Evolutionary conservation across 2,113 vertebrate species (phyloP), one percentile per base, ranked within the genome.

Genomic region (Anseranas semipalmata): DNA sequence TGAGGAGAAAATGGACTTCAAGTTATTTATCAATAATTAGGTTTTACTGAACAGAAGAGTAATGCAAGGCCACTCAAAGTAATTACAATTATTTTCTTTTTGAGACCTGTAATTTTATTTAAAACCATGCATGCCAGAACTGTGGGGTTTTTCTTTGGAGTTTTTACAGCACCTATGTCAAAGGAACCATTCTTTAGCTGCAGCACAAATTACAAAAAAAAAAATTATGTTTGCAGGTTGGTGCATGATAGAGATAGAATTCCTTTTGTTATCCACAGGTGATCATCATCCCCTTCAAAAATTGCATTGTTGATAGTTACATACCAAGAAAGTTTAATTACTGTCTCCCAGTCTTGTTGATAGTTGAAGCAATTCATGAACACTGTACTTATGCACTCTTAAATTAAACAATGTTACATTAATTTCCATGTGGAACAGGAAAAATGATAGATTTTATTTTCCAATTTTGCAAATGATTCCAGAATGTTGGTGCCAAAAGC

Each of bases 391-490:
- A 62, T 56, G 77, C 0, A 8, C 48, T 95, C 93, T 94, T 93
- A 96, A 93, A 96, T 95, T 96, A 91, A 95, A 90, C 52, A 95
- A 82, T 93, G 87, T 94, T 96, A 89, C 87, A 95, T 66, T 94
- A 52, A 89, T 97, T 98, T 96, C 62, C 46, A 87, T 77, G 48
- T 50, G 87, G n/a, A 94, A 84, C 50, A 94, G 89, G 68, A 95
- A 96, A 94, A 92, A 81, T 53, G 71, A 89, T 92, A 82, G 39
- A 91, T 88, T 97, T 91, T 87, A 78, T 96, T 97, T 97, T 80
- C 78, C 16, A 75, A 60, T 74, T 77, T 89, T 35, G 37, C 56
- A 97, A 97, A 96, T 93, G 59, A 78, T 71, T 97, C 88, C 82
- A 89, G 66, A 93, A 37, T 81, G 20, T 71, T 53, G 37, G 7